Evolutionary conservation across 2,113 vertebrate genomes (phyloP), one percentile per base, ranked within the genome.

Genomic region (Parus major): DNA sequence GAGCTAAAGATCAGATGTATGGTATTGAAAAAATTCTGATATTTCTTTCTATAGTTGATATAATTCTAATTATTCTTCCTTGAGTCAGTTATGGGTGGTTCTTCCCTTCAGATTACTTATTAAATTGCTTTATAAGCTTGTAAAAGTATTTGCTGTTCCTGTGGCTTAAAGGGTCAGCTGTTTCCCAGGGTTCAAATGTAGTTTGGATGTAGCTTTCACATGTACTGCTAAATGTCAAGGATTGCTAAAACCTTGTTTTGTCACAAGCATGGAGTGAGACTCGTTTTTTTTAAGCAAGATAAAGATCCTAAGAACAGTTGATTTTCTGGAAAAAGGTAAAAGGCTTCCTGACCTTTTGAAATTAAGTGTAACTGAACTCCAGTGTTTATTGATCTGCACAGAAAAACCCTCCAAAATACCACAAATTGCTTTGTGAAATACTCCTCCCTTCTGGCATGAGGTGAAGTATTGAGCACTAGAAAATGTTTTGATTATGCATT

Each of bases 291-390:
- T 72, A 28, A 44, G 39, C 18, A 53, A 77, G 81, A 70, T 53
- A 59, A 81, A 80, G 52, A 86, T 85, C 31, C 24, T 55, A 47
- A 35, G 61, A 80, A 56, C 24, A 36, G 53, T 29, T 90, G 4
- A 36, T 86, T 77, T 87, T 41, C 73, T 80, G 31, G 9, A 82
- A 63, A 6, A 53, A 25, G 29, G 27, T 80, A 39, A 44, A 68
- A 88, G 41, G 46, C 41, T 81, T 79, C 4, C 8, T 88, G 78
- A 65, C 52, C 65, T 88, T 96, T 95, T 69, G 55, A 92, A 95
- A 77, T 56, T n/a, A 81, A 68, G 21, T 76, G 44, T 70, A 90
- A 75, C 33, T 80, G 55, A 90, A 44, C 33, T 81, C 25, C 12
- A n/a, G 20, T 66, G 11, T 90, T 81, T 77, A 85, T 60, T 65